Conservation (phyloP, 2,113 vertebrate genomes). For the Oplegnathus fasciatus region DNA sequence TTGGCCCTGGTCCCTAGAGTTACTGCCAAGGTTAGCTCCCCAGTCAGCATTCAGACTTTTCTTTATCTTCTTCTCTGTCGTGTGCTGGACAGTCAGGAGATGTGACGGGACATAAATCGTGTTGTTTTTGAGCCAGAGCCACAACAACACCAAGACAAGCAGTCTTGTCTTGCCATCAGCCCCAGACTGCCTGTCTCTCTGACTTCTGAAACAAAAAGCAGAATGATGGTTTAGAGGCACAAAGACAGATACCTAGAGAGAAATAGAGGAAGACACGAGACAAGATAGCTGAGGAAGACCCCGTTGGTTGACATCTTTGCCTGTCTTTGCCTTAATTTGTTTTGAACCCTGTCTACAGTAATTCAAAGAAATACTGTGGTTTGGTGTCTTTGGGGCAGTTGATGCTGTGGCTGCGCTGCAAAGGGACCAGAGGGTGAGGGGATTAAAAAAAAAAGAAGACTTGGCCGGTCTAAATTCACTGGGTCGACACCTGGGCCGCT, state of each 20-base stretch:
- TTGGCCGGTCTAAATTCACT: conserved; percentile 31
- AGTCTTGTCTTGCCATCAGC: background rate
- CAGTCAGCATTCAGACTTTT: conserved; percentile 53
- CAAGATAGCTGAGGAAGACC: background rate
- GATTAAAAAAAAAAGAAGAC: conserved; percentile 19
- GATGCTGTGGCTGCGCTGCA: background rate
- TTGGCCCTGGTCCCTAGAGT: conserved; percentile 46
- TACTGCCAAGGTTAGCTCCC: conserved; percentile 53
- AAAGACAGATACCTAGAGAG: background rate
- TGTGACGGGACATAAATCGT: conserved; percentile 54
- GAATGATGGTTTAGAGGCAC: background rate
- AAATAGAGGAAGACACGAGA: background rate
- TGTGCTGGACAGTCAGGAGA: conserved; percentile 22
- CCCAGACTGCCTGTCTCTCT: conserved; percentile 15
- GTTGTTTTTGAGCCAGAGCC: conserved; percentile 30
- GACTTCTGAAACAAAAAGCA: conserved; percentile 26
- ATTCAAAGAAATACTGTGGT: background rate
- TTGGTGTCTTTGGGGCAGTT: background rate
- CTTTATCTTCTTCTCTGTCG: conserved; percentile 32
- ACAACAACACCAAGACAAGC: conserved; percentile 9
- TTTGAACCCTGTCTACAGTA: background rate
- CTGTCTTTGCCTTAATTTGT: background rate
- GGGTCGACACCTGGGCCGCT: conserved; percentile 21
- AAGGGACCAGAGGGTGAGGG: background rate
- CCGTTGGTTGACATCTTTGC: background rate